Evolutionary conservation across 1,140 invertebrate genomes (phyloP), one percentile per base, ranked within the genome.

Genomic region (Dendroctonus ponderosae): DNA sequence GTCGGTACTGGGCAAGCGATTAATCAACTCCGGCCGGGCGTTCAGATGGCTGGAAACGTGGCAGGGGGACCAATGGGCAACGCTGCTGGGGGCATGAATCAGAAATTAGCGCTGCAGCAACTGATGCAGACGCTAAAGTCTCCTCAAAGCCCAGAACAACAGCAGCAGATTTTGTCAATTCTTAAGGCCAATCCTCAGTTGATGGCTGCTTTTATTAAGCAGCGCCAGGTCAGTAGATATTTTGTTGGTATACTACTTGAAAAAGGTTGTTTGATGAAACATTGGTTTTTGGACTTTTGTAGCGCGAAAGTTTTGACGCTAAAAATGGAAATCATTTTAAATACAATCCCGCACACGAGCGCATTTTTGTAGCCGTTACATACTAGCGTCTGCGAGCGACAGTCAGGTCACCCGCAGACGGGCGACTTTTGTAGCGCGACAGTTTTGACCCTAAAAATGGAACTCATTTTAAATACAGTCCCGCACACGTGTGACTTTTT

Each of bases 201-300:
- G 8, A 98, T 98, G 94, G 95, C 96, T 60, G 93, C 94, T 53
- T 96, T 97, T 76, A 94, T 98, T 59, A 96, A 96, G 79, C 93
- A 96, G 80, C 83, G 92, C 77, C 89, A 92, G 82, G 86, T 88
- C 38, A 54, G 50, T 62, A 62, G 5, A 12, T 39, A 37, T 9
- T 11, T 39, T 7, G 3, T 5, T 15, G 9, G 15, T 11, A 15
- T 46, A 46, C 8, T 4, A 51, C 11, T 15, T 54, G 49, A 37
- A 26, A 60, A 38, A 26, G 48, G 26, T 14, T 44, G 6, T 26
- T 26, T 26, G 26, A 3, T 26, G 3, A 26, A 26, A 26, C n/a
- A n/a, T n/a, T n/a, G n/a, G n/a, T n/a, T n/a, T n/a, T n/a, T n/a
- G n/a, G n/a, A n/a, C n/a, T n/a, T n/a, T n/a, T n/a, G n/a, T n/a